Base-by-base conservation (phyloP, 2,888 invertebrate genomes). In the Schrankia costaestrigalis region DNA sequence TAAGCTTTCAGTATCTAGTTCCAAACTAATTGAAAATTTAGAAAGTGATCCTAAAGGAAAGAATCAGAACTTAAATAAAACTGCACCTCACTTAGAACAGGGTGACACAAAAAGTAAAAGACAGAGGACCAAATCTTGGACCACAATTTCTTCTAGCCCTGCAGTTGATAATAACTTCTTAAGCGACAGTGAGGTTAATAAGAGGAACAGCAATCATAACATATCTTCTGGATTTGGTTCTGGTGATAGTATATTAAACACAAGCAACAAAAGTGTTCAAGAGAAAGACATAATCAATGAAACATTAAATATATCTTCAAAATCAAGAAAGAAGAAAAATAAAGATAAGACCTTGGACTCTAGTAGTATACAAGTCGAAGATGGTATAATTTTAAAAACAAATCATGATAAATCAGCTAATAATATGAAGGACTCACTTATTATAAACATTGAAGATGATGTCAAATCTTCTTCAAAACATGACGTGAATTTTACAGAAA, bases 51-150 rank as follows among this genome's bases (percentile, higher is more conserved):
- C 54, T 2, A 67, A 57, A 26, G 63, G 47, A 15, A 47, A 40
- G 11, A 44, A 22, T 18, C 34, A 31, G 11, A 35, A 53, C 38
- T 39, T 71, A 8, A 81, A 78, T 43, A 83, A 75, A 60, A 79
- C n/a, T n/a, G 71, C 34, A 55, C 65, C 6, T 63, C 79, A 30
- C 56, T 23, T 71, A 32, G 62, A 66, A 24, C 46, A 51, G 34
- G 11, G 44, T 23, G 53, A 49, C 29, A 41, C 50, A 1, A 61
- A 61, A 48, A 55, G 13, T 28, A 76, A 75, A 48, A 72, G 76
- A 38, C 65, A 63, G 25, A 69, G 82, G 62, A 78, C 78, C 10
- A 78, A 74, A 45, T 83, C 85, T 12, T 80, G 73, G 69, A 71
- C 78, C 36, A 63, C 62, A 17, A 33, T 65, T 7, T 41, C 60